These are phyloP conservation scores for Micromys minutus DNA, from an alignment of 2,113 vertebrate species.

Conservation along the genomic window DNA sequence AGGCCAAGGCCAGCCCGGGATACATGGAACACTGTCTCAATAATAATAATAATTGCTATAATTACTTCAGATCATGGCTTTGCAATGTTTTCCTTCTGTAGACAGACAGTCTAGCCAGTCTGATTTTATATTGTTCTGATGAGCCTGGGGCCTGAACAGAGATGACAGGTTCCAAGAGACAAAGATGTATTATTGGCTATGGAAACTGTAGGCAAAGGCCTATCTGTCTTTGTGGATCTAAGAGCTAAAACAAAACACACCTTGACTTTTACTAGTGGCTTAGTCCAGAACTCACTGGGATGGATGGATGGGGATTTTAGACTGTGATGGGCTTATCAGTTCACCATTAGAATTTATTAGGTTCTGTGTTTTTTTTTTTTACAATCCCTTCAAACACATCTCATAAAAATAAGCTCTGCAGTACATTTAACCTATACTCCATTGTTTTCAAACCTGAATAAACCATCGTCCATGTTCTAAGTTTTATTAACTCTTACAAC, in stretches of 20 bases:
- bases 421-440: background rate
- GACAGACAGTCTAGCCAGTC: background rate
- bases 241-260: background rate
- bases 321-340: background rate
- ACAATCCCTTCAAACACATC: background rate
- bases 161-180: background rate
- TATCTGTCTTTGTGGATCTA: background rate
- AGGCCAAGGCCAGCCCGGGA: background rate
- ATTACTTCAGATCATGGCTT: background rate
- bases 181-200: background rate
- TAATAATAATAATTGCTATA: background rate
- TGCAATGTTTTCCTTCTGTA: background rate
- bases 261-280: background rate
- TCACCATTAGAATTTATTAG: background rate
- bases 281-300: background rate
- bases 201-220: background rate
- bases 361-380: background rate
- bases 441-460: background rate
- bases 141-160: background rate
- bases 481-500: background rate
- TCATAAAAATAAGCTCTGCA: background rate
- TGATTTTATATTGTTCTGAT: background rate
- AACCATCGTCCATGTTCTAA: background rate
- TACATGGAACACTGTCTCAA: background rate
- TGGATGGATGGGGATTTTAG: background rate